phyloP scores from a whole-genome alignment of 1,140 invertebrate species.

The Penaeus chinensis region DNA sequence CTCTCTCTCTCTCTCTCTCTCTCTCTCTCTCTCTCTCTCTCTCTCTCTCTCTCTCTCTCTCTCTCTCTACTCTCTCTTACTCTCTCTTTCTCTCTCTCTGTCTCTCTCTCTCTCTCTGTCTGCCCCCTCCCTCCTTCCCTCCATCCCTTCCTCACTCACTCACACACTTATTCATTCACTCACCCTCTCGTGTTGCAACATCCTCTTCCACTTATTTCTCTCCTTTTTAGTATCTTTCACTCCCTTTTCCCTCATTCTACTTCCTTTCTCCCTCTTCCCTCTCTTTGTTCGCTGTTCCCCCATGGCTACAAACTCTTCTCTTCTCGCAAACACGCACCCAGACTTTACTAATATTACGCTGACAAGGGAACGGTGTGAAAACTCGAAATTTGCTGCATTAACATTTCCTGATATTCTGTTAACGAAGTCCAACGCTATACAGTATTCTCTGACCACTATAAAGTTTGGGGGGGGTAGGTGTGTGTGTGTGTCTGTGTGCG shows the following conservation, averaged over 20 bases:
- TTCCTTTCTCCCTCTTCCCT: background rate
- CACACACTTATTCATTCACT: background rate
- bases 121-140: background rate
- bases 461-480: background rate
- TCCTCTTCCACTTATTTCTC: background rate
- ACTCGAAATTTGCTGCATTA: too few relatives aligned
- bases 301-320: background rate
- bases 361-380: too few relatives aligned
- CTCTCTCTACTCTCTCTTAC: background rate
- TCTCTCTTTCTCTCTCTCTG: background rate
- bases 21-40: background rate
- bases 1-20: background rate
- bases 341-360: too few relatives aligned
- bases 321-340: background rate
- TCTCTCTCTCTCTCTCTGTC: background rate
- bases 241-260: background rate
- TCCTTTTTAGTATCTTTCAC: too few relatives aligned
- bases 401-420: too few relatives aligned
- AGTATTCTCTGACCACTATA: background rate
- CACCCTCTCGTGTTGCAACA: background rate
- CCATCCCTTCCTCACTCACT: background rate
- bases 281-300: background rate
- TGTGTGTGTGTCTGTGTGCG: slow-evolving; percentile 1
- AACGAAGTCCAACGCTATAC: background rate
- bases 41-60: background rate